Conservation (phyloP, 2,888 invertebrate species). For the Sericinus montela region DNA sequence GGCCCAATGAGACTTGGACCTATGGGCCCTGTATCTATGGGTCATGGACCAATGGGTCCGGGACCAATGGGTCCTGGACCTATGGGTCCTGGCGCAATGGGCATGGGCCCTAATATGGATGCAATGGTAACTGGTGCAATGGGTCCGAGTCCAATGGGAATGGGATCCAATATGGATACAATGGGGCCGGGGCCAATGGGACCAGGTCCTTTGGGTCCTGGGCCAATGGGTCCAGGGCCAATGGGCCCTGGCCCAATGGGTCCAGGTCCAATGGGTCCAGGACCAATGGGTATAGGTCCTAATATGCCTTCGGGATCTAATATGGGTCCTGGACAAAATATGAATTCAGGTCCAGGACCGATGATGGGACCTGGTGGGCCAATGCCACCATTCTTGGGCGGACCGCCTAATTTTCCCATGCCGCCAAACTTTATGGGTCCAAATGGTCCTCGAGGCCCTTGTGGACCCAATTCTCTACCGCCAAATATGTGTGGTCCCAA, state of each 20-base stretch:
- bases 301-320: constrained; percentile 22
- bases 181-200: constrained; percentile 30
- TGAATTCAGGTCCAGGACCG: constrained; percentile 24
- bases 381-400: constrained; percentile 53
- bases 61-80: constrained; percentile 22
- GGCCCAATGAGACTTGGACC: constrained; percentile 27
- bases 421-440: constrained; percentile 66
- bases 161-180: constrained; percentile 29
- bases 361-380: constrained; percentile 35
- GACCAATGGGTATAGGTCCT: neutral
- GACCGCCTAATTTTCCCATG: constrained; percentile 60
- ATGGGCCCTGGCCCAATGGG: neutral
- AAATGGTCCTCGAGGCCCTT: constrained; percentile 58
- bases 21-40: constrained; percentile 26
- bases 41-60: constrained; percentile 29
- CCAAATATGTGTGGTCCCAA: constrained; percentile 46
- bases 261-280: neutral
- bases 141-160: constrained; percentile 25
- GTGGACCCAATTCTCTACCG: constrained; percentile 38
- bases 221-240: constrained; percentile 22
- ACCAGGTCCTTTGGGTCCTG: constrained; percentile 23
- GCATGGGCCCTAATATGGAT: constrained; percentile 24
- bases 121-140: constrained; percentile 25
- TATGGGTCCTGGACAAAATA: constrained; percentile 30
- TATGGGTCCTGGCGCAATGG: constrained; percentile 27